Evolutionary conservation across 1,140 invertebrate species (phyloP).

Genomic region (Drosophila sturtevanti): DNA sequence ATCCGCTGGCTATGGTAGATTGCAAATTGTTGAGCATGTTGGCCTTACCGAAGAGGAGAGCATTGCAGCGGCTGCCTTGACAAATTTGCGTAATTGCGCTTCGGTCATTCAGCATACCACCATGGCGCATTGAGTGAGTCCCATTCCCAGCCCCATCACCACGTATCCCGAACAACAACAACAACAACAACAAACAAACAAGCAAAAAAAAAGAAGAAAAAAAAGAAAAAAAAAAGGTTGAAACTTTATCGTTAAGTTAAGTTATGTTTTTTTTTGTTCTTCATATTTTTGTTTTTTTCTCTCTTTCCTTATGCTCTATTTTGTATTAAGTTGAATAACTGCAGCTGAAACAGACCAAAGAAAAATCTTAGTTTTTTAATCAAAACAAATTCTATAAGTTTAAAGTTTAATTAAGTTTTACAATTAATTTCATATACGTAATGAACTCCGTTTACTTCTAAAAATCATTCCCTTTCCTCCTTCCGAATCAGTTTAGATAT

Average conservation of each 20-base stretch:
- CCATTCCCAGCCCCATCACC: background rate
- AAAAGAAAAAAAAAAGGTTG: background rate
- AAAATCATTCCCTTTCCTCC: slow-evolving; percentile 44
- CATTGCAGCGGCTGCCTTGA: slow-evolving; percentile 79
- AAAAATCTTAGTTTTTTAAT: slow-evolving; percentile 55
- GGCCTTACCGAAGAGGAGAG: slow-evolving; percentile 81
- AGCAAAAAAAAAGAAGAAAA: background rate
- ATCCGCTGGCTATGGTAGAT: slow-evolving; percentile 59
- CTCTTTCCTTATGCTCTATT: background rate
- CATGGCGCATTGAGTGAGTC: slow-evolving; percentile 75
- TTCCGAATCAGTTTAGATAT: slow-evolving; percentile 10
- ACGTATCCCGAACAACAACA: background rate
- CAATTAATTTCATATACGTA: slow-evolving; percentile 40
- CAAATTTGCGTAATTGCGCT: slow-evolving; percentile 79
- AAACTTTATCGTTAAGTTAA: slow-evolving; percentile 56
- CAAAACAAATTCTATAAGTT: too few relatives aligned
- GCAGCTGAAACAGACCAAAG: slow-evolving; percentile 76
- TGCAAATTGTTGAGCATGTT: slow-evolving; percentile 72
- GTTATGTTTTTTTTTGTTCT: slow-evolving; percentile 10
- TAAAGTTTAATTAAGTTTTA: slow-evolving; percentile 29
- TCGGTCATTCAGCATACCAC: slow-evolving; percentile 83
- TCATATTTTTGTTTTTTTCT: slow-evolving; percentile 16
- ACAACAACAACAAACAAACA: background rate
- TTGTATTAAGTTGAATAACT: slow-evolving; percentile 23
- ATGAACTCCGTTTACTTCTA: slow-evolving; percentile 43